Evolutionary conservation across 2,113 vertebrate genomes (phyloP).

Genomic region (Morone chrysops): DNA sequence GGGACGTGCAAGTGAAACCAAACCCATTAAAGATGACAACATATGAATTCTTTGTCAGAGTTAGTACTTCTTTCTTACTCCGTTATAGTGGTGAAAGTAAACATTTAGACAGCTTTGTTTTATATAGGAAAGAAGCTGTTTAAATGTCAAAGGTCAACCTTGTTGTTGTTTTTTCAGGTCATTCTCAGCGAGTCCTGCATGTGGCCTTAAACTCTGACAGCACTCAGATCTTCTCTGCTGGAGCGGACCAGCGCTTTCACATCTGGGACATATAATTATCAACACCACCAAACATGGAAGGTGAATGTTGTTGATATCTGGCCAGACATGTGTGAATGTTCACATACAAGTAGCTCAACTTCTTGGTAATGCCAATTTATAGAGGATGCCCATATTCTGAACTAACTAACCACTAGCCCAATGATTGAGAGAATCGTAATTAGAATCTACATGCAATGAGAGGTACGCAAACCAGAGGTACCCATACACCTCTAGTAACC

Average conservation of each 20-base stretch:
- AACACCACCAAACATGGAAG: neutral
- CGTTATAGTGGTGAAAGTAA: neutral
- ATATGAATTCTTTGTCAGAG: neutral
- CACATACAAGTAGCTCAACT: neutral
- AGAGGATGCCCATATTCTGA: conserved; percentile 13
- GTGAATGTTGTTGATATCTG: neutral
- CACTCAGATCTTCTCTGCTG: conserved; percentile 80
- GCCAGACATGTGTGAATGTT: neutral
- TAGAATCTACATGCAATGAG: too few species aligned
- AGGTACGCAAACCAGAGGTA: too few species aligned
- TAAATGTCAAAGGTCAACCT: neutral
- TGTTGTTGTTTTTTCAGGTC: conserved; percentile 72
- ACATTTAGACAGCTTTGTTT: neutral
- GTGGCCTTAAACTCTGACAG: conserved; percentile 77
- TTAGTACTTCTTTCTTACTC: neutral
- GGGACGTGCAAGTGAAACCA: neutral
- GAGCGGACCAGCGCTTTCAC: conserved; percentile 75
- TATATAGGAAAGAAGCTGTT: neutral
- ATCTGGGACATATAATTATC: conserved; percentile 77
- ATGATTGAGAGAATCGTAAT: too few species aligned
- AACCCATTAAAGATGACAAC: neutral
- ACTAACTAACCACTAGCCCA: neutral
- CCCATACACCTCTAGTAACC: neutral
- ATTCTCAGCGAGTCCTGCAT: conserved; percentile 82
- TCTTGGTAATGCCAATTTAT: neutral